Base-by-base conservation (phyloP, 2,888 invertebrate genomes). In the Hoplodrina ambigua region DNA sequence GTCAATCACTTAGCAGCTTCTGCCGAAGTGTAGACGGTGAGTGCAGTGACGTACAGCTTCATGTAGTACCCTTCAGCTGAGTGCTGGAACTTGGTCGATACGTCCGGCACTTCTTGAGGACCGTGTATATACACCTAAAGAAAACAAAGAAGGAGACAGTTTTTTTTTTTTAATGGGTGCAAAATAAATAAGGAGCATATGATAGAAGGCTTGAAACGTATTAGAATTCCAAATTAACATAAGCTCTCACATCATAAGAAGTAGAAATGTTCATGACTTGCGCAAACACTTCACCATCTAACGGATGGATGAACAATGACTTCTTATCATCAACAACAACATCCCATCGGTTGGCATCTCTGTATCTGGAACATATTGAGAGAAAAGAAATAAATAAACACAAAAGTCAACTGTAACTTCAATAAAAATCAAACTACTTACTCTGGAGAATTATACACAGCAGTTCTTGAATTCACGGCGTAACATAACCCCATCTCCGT, bases 261-360 rank as follows among this genome's bases (percentile, higher is more conserved):
- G 97, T 96, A 0, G 97, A 97, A 84, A 97, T 94, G 84, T 97
- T 97, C 69, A 97, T 96, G n/a, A 97, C 94, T 90, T 97, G 97
- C 0, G 97, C 97, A 88, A 97, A 97, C n/a, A 97, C 97, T 91
- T 97, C 97, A 0, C 98, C 97, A 85, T 97, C 97, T 11, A 97
- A 86, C 0, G 97, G 97, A 91, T 97, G 97, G 0, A 97, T 97
- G 50, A 94, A 96, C 55, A 97, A 93, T 0, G 93, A 96, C 5
- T 92, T 89, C 66, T 94, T 95, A 55, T 91, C 87, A 8, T 90
- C 82, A 20, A 93, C 81, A 2, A 96, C 78, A 8, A 81, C 33
- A 65, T 96, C 95, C 97, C 97, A 97, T 73, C 94, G 93, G 57
- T 96, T 96, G 1, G 89, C 92, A 11, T 92, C 91, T 94, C 97